Base-by-base conservation (phyloP, 2,113 vertebrate genomes). In the Rhinoptilus africanus region DNA sequence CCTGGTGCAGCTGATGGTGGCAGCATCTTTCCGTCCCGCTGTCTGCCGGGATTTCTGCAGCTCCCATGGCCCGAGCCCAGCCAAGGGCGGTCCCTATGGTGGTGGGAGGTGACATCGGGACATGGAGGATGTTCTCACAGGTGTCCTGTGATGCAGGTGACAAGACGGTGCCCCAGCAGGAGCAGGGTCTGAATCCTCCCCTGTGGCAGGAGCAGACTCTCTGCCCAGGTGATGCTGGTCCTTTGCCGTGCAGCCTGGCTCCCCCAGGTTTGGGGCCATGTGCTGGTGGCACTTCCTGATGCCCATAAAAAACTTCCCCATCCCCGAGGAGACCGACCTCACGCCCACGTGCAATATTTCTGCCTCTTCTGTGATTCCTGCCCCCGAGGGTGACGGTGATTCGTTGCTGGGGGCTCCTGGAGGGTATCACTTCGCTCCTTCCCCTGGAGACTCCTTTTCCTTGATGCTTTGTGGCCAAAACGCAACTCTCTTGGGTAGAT, bases 401-500 rank as follows among this genome's bases (percentile, higher is more conserved):
- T 77, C 22, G 0, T 41, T 51, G 57, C 8, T 13, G 63, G 39
- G 47, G 64, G 14, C 30, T 94, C 19, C 83, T 45, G 71, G 45
- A 64, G 53, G 54, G 12, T 13, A 41, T 47, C 53, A 17, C 59
- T 39, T 83, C 2, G 0, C 32, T 83, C 37, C 13, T 50, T 84
- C 81, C 30, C 22, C 0, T 22, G 72, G 64, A 83, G 83, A 48
- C 35, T 45, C 67, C 56, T 88, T 86, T 56, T 79, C 24, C 56
- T 79, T 43, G 12, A 94, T 56, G 95, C 72, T 90, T 78, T 80
- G 72, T 95, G 71, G 68, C 88, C 91, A 57, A 78, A 93, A 85
- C 4, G 10, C 79, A 12, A 20, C 79, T 63, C 39, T 51, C 28
- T 75, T 66, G 48, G 66, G 81, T 59, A 82, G 87, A 41, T 50